phyloP scores from a whole-genome alignment of 2,113 vertebrate genomes.

The Microcebus murinus region DNA sequence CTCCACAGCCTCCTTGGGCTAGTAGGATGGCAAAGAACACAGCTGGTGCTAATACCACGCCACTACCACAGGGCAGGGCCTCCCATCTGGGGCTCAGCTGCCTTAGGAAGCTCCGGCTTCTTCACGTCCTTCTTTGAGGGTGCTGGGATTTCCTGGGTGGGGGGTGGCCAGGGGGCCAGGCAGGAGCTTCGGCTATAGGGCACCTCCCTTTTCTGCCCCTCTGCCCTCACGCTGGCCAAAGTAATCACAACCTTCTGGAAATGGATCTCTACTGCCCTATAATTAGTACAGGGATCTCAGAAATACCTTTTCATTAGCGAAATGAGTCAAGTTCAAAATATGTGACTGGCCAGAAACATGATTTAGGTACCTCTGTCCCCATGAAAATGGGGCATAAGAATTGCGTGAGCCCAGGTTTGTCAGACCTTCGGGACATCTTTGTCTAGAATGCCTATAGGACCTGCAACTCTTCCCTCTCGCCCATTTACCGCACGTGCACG shows the following conservation, averaged over 20 bases:
- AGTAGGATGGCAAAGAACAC: neutral
- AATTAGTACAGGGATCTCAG: neutral
- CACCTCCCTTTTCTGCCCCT: neutral
- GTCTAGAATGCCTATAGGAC: neutral
- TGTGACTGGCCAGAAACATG: neutral
- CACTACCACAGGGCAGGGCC: neutral
- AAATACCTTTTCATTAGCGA: constrained; percentile 6
- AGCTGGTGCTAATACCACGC: too few relatives aligned
- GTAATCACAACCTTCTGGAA: neutral
- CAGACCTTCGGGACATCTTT: neutral
- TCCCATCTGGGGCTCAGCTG: neutral
- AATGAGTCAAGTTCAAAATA: constrained; percentile 7
- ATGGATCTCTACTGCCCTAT: neutral
- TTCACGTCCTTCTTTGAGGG: neutral
- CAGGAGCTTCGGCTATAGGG: neutral
- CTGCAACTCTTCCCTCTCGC: neutral
- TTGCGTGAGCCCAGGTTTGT: neutral
- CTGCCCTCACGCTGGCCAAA: neutral
- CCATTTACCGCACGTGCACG: too few relatives aligned
- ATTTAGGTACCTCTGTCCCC: neutral
- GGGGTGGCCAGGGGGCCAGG: neutral
- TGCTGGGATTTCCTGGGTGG: neutral
- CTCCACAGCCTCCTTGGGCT: neutral
- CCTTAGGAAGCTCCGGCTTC: neutral
- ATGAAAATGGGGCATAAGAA: neutral